phyloP scores from a whole-genome alignment of 2,888 invertebrate genomes.

The Geophilus truncorum region DNA sequence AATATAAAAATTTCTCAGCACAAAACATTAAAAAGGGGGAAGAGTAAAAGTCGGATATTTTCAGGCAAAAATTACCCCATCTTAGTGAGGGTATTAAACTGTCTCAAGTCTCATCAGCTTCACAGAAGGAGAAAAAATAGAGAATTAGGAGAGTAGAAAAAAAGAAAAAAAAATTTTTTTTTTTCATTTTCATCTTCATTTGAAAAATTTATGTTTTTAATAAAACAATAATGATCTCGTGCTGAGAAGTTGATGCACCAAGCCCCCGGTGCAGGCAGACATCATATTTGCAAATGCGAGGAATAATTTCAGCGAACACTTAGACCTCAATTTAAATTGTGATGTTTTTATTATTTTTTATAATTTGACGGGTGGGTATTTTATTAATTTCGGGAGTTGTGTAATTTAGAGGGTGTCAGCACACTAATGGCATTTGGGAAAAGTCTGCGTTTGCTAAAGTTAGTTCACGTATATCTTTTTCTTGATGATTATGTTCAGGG shows the following conservation, averaged over 20 bases:
- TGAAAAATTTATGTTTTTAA: constrained; percentile 22
- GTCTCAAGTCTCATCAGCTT: not conserved
- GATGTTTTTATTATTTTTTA: not conserved
- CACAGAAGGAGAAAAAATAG: too few relatives aligned
- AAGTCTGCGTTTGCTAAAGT: too few relatives aligned
- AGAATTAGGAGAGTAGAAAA: not conserved
- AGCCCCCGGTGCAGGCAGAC: not conserved
- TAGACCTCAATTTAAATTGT: not conserved
- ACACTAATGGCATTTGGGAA: too few relatives aligned
- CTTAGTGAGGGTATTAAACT: not conserved
- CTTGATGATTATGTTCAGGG: too few relatives aligned
- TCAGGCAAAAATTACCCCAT: not conserved
- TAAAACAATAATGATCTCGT: constrained; percentile 18
- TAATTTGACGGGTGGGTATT: too few relatives aligned
- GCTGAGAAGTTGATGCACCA: not conserved
- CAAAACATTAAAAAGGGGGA: not conserved
- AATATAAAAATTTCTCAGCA: not conserved
- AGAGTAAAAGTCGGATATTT: not conserved
- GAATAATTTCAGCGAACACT: not conserved
- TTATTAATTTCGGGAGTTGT: too few relatives aligned
- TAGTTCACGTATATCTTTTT: too few relatives aligned
- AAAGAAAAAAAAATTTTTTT: not conserved
- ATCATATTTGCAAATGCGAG: not conserved
- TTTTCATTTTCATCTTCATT: not conserved
- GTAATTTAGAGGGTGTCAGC: too few relatives aligned